Conservation (phyloP, 2,888 invertebrate species). For the Podabrus alpinus region DNA sequence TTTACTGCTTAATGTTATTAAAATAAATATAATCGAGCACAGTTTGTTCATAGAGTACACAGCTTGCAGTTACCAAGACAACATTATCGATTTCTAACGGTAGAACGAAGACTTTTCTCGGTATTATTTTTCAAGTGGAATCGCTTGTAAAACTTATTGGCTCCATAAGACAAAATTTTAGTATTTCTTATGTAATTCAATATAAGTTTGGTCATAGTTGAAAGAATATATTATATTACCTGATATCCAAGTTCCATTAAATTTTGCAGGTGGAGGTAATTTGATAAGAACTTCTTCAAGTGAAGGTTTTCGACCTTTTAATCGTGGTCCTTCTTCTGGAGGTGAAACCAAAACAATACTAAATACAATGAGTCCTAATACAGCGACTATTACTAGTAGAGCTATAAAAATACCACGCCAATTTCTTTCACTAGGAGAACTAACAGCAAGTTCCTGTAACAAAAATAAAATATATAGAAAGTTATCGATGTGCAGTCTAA, state of each 20-base stretch:
- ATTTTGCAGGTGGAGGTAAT: conserved; percentile 59
- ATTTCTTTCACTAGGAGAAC: conserved; percentile 85
- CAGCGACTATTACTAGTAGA: conserved; percentile 85
- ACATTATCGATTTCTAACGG: conserved; percentile 37
- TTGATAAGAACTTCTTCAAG: conserved; percentile 68
- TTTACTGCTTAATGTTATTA: not conserved
- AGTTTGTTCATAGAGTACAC: conserved; percentile 15
- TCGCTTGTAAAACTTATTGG: not conserved
- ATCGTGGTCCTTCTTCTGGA: conserved; percentile 70
- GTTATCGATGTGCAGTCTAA: not conserved
- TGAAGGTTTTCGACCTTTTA: conserved; percentile 69
- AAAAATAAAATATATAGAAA: conserved; percentile 24
- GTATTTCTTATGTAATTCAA: not conserved
- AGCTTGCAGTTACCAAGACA: conserved; percentile 31
- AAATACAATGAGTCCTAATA: conserved; percentile 86
- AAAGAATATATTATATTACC: conserved; percentile 54
- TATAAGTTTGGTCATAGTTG: not conserved
- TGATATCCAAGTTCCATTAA: conserved; percentile 79
- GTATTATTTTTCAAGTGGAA: conserved; percentile 6
- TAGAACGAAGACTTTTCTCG: conserved; percentile 13
- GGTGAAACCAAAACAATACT: conserved; percentile 91
- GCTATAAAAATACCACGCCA: conserved; percentile 95
- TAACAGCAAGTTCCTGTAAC: conserved; percentile 84
- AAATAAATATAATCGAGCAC: not conserved
- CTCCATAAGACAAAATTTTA: not conserved